phyloP scores from a whole-genome alignment of 1,140 invertebrate genomes.

The Sycophaga agraensis region DNA sequence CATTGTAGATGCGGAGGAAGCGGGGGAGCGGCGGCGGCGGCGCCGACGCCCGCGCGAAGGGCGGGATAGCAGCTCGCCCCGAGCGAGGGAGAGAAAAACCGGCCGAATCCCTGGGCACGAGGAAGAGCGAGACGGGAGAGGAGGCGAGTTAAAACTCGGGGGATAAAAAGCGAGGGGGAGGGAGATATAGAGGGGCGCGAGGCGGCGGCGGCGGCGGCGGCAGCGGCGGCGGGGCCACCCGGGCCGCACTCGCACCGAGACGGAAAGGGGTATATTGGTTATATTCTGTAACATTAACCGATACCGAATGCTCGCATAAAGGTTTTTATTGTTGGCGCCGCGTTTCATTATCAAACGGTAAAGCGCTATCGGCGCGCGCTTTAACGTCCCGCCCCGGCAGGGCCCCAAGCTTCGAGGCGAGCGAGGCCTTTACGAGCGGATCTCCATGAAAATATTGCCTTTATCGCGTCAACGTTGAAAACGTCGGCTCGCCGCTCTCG shows the following conservation, averaged over 20 bases:
- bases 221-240: too few relatives aligned
- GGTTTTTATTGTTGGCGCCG: constrained; percentile 35
- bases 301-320: constrained; percentile 38
- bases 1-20: constrained; percentile 51
- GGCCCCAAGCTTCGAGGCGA: background rate
- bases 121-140: constrained; percentile 21
- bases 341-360: constrained; percentile 28
- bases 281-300: constrained; percentile 42
- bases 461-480: constrained; percentile 23
- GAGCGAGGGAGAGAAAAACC: constrained; percentile 2
- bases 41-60: background rate
- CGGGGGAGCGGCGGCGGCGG: background rate
- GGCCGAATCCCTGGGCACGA: constrained; percentile 26
- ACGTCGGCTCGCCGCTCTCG: background rate
- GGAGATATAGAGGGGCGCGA: background rate
- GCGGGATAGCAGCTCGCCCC: constrained; percentile 3
- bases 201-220: background rate
- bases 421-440: constrained; percentile 17
- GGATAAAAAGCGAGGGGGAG: constrained; percentile 10
- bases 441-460: constrained; percentile 26
- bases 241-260: too few relatives aligned
- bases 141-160: constrained; percentile 28
- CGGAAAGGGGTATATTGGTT: constrained; percentile 33
- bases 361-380: constrained; percentile 17
- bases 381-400: constrained; percentile 16